Conservation (phyloP, 1,140 invertebrate genomes). For the Cydia pomonella region DNA sequence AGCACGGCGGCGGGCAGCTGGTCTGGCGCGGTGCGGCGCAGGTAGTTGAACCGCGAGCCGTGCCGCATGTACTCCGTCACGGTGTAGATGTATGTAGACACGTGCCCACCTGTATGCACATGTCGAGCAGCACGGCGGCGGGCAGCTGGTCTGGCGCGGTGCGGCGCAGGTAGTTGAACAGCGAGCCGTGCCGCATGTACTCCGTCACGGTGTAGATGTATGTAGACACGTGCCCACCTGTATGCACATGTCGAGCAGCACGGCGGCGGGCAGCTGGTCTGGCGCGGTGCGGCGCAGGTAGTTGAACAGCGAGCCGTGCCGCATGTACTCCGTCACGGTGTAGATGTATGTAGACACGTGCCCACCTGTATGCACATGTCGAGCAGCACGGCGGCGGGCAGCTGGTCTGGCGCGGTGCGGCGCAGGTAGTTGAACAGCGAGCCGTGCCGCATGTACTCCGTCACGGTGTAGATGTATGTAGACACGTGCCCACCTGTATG, state of each 20-base stretch:
- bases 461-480: conserved; percentile 96
- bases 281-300: background rate
- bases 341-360: conserved; percentile 87
- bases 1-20: conserved; percentile 84
- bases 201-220: conserved; percentile 93
- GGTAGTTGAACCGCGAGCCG: conserved; percentile 94
- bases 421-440: conserved; percentile 93
- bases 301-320: conserved; percentile 89
- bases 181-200: conserved; percentile 96
- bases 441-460: conserved; percentile 97
- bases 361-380: conserved; percentile 96
- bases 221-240: conserved; percentile 82
- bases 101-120: conserved; percentile 91
- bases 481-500: conserved; percentile 85
- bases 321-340: conserved; percentile 93
- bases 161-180: conserved; percentile 90
- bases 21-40: conserved; percentile 67
- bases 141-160: conserved; percentile 52
- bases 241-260: conserved; percentile 95
- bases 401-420: conserved; percentile 38
- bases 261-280: conserved; percentile 80
- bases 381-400: conserved; percentile 88
- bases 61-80: conserved; percentile 96
- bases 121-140: conserved; percentile 90
- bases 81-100: conserved; percentile 87